Evolutionary conservation across 2,113 vertebrate genomes (phyloP).

Genomic region (Phalacrocorax aristotelis): DNA sequence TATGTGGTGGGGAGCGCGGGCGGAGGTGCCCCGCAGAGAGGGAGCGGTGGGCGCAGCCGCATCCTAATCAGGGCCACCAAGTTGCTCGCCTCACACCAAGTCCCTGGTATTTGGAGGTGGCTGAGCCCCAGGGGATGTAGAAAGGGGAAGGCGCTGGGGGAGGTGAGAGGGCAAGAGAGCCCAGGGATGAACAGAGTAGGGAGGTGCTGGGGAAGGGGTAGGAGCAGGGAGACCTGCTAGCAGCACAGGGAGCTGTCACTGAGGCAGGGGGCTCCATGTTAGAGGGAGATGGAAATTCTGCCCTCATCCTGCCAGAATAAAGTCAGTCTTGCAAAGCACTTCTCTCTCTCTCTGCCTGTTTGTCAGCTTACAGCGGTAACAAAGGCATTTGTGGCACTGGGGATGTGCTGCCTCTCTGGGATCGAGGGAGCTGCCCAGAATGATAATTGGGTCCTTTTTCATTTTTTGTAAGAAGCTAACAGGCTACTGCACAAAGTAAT

Average conservation of each 20-base stretch:
- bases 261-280: background rate
- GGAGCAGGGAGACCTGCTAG: background rate
- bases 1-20: background rate
- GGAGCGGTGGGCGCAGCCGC: background rate
- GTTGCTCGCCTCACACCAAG: accelerated
- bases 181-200: background rate
- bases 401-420: background rate
- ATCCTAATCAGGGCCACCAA: background rate
- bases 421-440: slow-evolving; percentile 43
- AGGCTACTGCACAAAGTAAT: slow-evolving; percentile 56
- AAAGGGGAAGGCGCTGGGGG: background rate
- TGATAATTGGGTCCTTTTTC: slow-evolving; percentile 41
- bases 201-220: background rate
- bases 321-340: background rate
- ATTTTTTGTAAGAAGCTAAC: slow-evolving; percentile 6
- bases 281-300: background rate
- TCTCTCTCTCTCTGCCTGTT: background rate
- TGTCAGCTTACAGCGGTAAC: background rate
- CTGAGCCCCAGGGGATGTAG: background rate
- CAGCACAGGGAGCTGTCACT: accelerated
- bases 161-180: accelerated
- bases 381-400: background rate
- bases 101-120: background rate
- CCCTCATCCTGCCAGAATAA: background rate
- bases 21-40: background rate